Evolutionary conservation across 1,140 invertebrate genomes (phyloP), one percentile per base, ranked within the genome.

Genomic region (Sipha flava): DNA sequence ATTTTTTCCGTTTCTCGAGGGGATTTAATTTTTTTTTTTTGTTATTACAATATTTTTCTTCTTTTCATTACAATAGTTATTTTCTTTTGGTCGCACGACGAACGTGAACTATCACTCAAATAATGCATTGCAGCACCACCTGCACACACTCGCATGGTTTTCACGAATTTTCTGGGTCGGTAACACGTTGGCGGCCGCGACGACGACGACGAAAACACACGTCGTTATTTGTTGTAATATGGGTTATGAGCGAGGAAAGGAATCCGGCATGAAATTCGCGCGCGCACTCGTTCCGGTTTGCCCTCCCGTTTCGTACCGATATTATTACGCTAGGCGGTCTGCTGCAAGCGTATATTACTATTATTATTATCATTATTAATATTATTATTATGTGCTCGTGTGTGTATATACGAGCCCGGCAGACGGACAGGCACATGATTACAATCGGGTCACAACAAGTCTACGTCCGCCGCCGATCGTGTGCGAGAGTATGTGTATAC

Each of bases 391-490:
- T 4, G 45, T 16, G 21, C 7, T 5, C 1, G 29, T 49, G 26
- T 72, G 43, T 18, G 26, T 45, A 45, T 49, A 23, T 31, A 16
- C 16, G 5, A 29, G 2, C 34, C 31, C 47, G 47, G 47, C 70
- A 54, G 31, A 75, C 29, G 49, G n/a, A 54, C 72, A 23, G 31
- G 72, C 72, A 54, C 45, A 49, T 54, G 49, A 75, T 75, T 54
- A 54, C 49, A 75, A 75, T 75, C 72, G 72, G 72, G 72, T 75
- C 72, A 54, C 34, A 23, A 75, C 47, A 21, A 75, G 62, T 66
- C 62, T 66, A 40, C 54, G 12, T 10, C 14, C n/a, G 21, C 34
- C n/a, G 12, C 18, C 31, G 59, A 66, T 40, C 62, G 34, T 21
- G 21, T n/a, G 10, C 31, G 31, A 10, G 9, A 21, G 31, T 34